Base-by-base conservation (phyloP, 2,797 vertebrate genomes). In the Micromesistius poutassou region DNA sequence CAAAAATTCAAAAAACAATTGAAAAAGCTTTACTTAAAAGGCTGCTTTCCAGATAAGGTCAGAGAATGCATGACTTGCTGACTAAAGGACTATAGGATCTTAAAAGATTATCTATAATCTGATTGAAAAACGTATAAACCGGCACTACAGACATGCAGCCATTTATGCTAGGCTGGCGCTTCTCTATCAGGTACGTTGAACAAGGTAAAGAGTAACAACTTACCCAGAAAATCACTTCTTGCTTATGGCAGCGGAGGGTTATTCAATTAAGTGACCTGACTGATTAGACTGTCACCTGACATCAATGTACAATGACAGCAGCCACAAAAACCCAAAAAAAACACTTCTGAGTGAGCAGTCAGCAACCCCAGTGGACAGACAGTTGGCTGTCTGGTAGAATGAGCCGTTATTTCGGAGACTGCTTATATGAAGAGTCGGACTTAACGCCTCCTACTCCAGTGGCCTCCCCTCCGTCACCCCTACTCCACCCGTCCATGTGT, bases 141-240 rank as follows among this genome's bases (percentile, higher is more conserved):
- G 5, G 22, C 16, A 25, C 2, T 19, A 25, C 22, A 25, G 68
- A 30, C 68, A 71, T 12, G 14, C 28, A 71, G 68, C 68, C 68
- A 14, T 62, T 19, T 62, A n/a, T 16, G 22, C 1, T n/a, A n/a
- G 46, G 50, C 50, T 62, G 50, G 30, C 68, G 5, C 25, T 71
- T 30, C 25, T 71, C 16, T 7, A 30, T 71, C 25, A 30, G 30
- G 5, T 28, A 30, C 28, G 13, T 71, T 30, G 10, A 71, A 71
- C 25, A 71, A 2, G 12, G 68, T 66, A 14, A 77, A 73, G 4
- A 13, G 19, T 14, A 9, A 42, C 4, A n/a, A 84, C 90, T 88
- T 81, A 91, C 88, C 87, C 9, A 62, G 7, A 76, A 72, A 80
- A 36, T 6, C 71, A 12, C 46, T 50, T 77, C 30, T 75, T 14